A percentile compares a stretch with the other conserved stretches of the same genome.
Evolutionary conservation across 2,797 vertebrate species (phyloP).

Genomic region (Takifugu rubripes): DNA sequence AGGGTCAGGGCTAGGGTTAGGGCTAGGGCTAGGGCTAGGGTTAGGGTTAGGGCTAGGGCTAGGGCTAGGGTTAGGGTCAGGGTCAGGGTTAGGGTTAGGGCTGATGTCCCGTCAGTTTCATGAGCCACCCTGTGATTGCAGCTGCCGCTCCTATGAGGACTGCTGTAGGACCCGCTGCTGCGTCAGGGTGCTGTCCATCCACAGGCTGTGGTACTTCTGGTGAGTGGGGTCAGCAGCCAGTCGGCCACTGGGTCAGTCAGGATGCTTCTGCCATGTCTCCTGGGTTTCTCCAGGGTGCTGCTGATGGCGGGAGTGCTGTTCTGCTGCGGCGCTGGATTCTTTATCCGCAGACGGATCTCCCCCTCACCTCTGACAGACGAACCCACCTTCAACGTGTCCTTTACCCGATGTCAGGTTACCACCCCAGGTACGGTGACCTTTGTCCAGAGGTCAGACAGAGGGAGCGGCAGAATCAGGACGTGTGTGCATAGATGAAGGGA

Average conservation of each 20-base stretch:
- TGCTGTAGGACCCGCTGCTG: slow-evolving; percentile 97
- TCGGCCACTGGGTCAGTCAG: no score
- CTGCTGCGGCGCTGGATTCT: slow-evolving; percentile 93
- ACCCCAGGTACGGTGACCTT: slow-evolving; percentile 75
- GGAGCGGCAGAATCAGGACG: no score
- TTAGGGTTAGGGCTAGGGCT: no score
- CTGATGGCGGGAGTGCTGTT: slow-evolving; percentile 96
- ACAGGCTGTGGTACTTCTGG: slow-evolving; percentile 98
- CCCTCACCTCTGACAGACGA: slow-evolving; percentile 89
- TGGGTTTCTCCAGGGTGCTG: slow-evolving; percentile 80
- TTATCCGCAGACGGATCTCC: slow-evolving; percentile 92
- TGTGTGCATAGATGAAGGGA: no score
- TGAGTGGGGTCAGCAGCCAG: slow-evolving; percentile 63
- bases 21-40: no score
- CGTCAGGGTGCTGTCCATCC: slow-evolving; percentile 91
- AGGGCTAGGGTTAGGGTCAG: background rate
- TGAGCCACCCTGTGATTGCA: slow-evolving; percentile 45
- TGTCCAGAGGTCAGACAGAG: no score
- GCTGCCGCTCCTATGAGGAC: slow-evolving; percentile 97
- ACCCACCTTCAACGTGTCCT: slow-evolving; percentile 91
- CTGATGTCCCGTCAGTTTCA: no score
- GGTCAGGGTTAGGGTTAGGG: no score
- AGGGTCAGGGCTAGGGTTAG: no score
- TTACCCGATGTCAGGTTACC: slow-evolving; percentile 86
- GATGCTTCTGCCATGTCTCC: background rate